These are phyloP conservation scores for Cylas formicarius DNA, from an alignment of 1,140 invertebrate species.

Conservation along the genomic window DNA sequence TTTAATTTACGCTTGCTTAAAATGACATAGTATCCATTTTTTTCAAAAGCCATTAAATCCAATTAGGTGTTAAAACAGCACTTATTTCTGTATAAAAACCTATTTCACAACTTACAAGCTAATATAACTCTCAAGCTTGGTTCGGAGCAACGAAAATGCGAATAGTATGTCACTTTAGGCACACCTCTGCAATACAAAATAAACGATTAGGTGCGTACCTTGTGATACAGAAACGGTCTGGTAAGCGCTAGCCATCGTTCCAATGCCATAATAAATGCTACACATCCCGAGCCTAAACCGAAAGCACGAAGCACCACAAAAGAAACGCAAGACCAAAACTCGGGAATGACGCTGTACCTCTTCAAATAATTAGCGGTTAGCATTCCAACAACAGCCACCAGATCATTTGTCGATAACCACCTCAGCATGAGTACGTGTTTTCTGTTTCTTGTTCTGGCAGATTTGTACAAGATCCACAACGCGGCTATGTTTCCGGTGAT, in stretches of 20 bases:
- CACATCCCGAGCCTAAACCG: constrained; percentile 77
- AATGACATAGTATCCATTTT: too few relatives aligned
- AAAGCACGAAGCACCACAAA: constrained; percentile 71
- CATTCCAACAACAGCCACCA: constrained; percentile 68
- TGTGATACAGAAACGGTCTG: constrained; percentile 80
- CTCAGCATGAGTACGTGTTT: constrained; percentile 75
- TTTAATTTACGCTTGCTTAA: too few relatives aligned
- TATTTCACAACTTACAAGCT: too few relatives aligned
- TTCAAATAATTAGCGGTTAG: constrained; percentile 46
- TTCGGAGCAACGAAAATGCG: too few relatives aligned
- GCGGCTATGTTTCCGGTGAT: constrained; percentile 54
- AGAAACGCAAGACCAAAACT: constrained; percentile 54
- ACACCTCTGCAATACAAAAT: neutral
- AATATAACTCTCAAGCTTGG: too few relatives aligned
- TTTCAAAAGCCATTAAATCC: too few relatives aligned
- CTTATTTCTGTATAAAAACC: too few relatives aligned
- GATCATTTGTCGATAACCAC: constrained; percentile 70
- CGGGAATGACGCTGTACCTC: constrained; percentile 52
- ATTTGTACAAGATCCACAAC: constrained; percentile 51
- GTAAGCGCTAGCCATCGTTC: constrained; percentile 80
- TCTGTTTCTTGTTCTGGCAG: constrained; percentile 58
- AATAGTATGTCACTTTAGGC: too few relatives aligned
- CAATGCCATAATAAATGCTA: constrained; percentile 78
- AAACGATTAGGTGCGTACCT: constrained; percentile 50
- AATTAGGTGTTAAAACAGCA: too few relatives aligned